Evolutionary conservation across 2,888 invertebrate species (phyloP).

Genomic region (Dynastes hyllus): DNA sequence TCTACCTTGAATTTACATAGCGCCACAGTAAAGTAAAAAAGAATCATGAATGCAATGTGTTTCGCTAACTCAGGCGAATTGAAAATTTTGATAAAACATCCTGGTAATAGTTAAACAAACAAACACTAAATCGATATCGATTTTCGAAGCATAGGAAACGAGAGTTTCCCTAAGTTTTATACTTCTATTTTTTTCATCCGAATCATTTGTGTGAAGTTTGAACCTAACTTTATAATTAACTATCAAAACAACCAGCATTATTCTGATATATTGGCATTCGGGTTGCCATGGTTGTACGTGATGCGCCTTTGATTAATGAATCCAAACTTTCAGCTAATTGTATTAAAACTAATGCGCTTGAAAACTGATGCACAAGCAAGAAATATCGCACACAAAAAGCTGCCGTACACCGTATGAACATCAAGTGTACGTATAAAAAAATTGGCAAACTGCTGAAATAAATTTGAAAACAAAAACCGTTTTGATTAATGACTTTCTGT

Average conservation of each 20-base stretch:
- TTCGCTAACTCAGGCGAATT: too few relatives aligned
- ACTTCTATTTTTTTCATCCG: too few relatives aligned
- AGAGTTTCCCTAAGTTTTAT: too few relatives aligned
- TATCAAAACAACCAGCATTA: slow-evolving; percentile 19
- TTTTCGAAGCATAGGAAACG: too few relatives aligned
- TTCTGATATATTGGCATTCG: slow-evolving; percentile 10
- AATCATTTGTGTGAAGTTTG: neutral
- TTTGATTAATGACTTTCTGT: slow-evolving; percentile 17
- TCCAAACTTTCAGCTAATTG: slow-evolving; percentile 14
- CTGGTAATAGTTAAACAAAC: too few relatives aligned
- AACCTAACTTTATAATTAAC: slow-evolving; percentile 7
- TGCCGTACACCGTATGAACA: neutral
- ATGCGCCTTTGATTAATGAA: slow-evolving; percentile 37
- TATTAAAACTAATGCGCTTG: slow-evolving; percentile 8
- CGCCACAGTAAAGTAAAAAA: neutral
- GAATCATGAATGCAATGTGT: neutral
- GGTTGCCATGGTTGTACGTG: neutral
- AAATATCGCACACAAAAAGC: neutral
- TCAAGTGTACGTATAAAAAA: neutral
- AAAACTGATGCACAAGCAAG: slow-evolving; percentile 21
- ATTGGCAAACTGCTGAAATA: slow-evolving; percentile 3
- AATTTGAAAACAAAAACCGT: slow-evolving; percentile 1
- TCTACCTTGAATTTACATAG: neutral
- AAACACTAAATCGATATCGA: too few relatives aligned
- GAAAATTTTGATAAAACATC: too few relatives aligned